phyloP scores from a whole-genome alignment of 2,888 invertebrate genomes.

The Xestia ashworthii region DNA sequence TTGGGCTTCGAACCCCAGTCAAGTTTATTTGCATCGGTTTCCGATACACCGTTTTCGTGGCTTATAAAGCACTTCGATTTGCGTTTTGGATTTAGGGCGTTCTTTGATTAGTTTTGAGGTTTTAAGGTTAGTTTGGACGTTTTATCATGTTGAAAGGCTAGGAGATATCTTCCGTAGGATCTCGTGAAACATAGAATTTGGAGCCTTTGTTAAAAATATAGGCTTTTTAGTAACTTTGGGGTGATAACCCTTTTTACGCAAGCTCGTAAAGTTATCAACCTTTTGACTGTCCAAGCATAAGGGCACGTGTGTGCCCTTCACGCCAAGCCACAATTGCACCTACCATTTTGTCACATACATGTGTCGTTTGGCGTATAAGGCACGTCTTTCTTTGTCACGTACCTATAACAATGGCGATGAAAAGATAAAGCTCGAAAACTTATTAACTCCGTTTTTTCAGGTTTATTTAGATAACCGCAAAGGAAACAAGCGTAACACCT shows the following conservation, averaged over 20 bases:
- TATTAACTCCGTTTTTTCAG: background rate
- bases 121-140: background rate
- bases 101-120: constrained; percentile 54
- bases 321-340: too few species aligned
- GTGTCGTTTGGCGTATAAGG: too few species aligned
- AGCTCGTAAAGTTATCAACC: background rate
- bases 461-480: background rate
- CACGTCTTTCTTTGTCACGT: too few species aligned
- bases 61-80: constrained; percentile 59
- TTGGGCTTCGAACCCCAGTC: constrained; percentile 62
- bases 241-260: background rate
- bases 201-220: background rate
- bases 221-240: background rate
- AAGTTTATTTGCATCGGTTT: constrained; percentile 69
- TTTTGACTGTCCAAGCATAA: too few species aligned
- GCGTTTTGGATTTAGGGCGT: constrained; percentile 53
- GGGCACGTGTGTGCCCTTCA: too few species aligned
- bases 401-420: too few species aligned
- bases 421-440: background rate
- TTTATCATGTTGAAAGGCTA: background rate
- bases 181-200: background rate
- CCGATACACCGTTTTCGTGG: constrained; percentile 62
- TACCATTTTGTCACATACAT: too few species aligned
- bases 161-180: background rate
- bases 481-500: background rate